phyloP scores from a whole-genome alignment of 2,113 vertebrate species.

The Pseudopipra pipra region DNA sequence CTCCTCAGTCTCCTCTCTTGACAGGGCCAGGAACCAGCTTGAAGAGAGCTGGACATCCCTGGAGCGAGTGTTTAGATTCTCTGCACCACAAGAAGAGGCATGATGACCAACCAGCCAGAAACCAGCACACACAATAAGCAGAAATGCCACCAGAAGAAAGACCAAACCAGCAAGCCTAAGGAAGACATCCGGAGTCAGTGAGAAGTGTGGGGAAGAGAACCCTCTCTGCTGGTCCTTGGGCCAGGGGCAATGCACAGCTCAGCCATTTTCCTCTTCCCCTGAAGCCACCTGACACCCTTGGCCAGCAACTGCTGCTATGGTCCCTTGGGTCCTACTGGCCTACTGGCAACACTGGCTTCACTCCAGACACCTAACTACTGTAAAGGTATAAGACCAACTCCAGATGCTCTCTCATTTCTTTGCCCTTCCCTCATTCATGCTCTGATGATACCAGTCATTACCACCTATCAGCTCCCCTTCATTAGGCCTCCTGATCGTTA shows the following conservation, averaged over 20 bases:
- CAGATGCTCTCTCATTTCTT: not conserved
- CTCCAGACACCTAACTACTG: not conserved
- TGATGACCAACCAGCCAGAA: not conserved
- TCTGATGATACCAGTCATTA: not conserved
- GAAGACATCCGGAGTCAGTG: not conserved
- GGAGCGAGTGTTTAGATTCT: not conserved
- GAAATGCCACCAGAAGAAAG: not conserved
- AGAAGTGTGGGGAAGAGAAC: not conserved
- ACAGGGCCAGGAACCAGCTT: not conserved
- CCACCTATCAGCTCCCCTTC: not conserved
- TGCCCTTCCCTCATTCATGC: not conserved
- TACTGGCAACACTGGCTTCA: not conserved
- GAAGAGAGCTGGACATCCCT: not conserved
- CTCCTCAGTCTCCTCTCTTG: rapidly evolving
- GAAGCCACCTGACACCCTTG: too few species aligned
- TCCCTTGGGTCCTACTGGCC: not conserved
- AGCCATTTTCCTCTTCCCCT: not conserved
- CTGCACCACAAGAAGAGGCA: rapidly evolving
- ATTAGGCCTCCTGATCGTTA: not conserved
- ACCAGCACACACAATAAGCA: not conserved
- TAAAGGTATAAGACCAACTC: not conserved
- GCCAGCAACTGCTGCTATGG: not conserved
- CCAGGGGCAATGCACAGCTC: not conserved
- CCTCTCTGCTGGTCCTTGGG: rapidly evolving
- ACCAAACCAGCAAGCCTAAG: not conserved